Base-by-base conservation (phyloP, 2,888 invertebrate genomes). In the Agriotes lineatus region DNA sequence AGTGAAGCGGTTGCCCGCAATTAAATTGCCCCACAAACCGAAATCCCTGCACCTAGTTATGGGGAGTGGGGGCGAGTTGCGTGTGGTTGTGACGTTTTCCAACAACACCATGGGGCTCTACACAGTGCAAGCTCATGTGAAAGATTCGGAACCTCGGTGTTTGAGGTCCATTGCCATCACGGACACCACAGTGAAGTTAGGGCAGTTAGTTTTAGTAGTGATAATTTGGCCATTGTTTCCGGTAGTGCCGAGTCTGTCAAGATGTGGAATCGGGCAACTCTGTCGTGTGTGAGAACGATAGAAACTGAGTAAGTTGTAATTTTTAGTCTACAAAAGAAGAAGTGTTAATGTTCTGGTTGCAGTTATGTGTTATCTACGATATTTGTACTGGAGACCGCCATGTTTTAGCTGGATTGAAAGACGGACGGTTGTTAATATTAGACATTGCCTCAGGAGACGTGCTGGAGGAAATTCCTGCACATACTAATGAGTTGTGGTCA, bases 121-220 rank as follows among this genome's bases (percentile, higher is more conserved):
- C 81, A 88, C 90, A 58, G 79, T 89, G 44, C 88, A 89, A 0
- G 88, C 87, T 0, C 57, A 66, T 48, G 62, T 63, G 0, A 83
- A 82, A 74, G 85, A 88, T 76, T 75, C 83, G 18, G 89, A 91
- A 83, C 84, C 88, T 79, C 86, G 85, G 71, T 78, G 86, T 79
- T 82, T 94, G 12, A 88, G 93, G 69, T 89, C 89, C 60, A 87
- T 96, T 48, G 87, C 0, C 86, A 87, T 69, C 90, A 92, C 10
- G 98, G 98, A 0, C 99, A 99, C 85, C 92, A 95, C 64, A 93
- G 93, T 48, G 96, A 98, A 80, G 93, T 97, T 4, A 88, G 96
- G 56, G 90, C 94, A 18, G 86, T 99, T 18, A 89, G 92, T 61
- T 96, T 99, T 81, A 96, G 96, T 81, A 94, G 95, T 1, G 97